Percentiles rank a stretch among this genome's conserved stretches.
These are phyloP conservation scores for Hydractinia symbiolongicarpus DNA, from an alignment of 30 jellyfish, hydroid and myxozoan genomes.

Conservation along the genomic window DNA sequence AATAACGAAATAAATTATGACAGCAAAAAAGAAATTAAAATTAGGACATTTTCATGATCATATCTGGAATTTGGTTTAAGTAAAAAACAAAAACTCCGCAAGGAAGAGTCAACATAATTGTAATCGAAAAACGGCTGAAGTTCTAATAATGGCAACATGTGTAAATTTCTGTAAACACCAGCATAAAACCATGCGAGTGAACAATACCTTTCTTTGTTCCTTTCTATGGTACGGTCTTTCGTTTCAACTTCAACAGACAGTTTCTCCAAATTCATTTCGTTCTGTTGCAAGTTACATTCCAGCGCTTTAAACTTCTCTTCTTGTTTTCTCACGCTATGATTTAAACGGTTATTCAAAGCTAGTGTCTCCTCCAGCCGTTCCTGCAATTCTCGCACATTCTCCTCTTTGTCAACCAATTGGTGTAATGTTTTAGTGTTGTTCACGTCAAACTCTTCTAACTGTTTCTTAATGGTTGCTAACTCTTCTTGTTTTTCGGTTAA, in stretches of 20 bases:
- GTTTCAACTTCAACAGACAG: neutral
- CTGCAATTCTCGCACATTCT: slow-evolving; percentile 26
- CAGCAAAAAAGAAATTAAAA: no score
- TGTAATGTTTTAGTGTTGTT: neutral
- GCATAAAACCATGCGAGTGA: neutral
- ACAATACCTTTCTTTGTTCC: slow-evolving; percentile 18
- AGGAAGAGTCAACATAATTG: neutral
- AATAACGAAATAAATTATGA: neutral
- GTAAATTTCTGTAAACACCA: neutral
- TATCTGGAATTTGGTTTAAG: no score
- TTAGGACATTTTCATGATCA: no score
- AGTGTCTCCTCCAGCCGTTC: slow-evolving; percentile 64
- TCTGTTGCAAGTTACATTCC: slow-evolving; percentile 49
- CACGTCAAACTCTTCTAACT: slow-evolving; percentile 17
- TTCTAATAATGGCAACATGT: neutral
- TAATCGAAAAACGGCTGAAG: neutral
- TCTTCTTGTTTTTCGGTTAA: slow-evolving; percentile 52
- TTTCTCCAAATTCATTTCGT: slow-evolving; percentile 46
- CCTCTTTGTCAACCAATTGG: slow-evolving; percentile 13
- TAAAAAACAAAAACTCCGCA: no score
- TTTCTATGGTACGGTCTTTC: slow-evolving; percentile 23
- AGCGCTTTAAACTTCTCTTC: slow-evolving; percentile 68
- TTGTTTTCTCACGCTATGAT: slow-evolving; percentile 60
- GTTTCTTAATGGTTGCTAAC: slow-evolving; percentile 31
- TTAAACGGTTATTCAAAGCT: slow-evolving; percentile 65